phyloP scores from a whole-genome alignment of 1,140 invertebrate species.

The Samia ricini region DNA sequence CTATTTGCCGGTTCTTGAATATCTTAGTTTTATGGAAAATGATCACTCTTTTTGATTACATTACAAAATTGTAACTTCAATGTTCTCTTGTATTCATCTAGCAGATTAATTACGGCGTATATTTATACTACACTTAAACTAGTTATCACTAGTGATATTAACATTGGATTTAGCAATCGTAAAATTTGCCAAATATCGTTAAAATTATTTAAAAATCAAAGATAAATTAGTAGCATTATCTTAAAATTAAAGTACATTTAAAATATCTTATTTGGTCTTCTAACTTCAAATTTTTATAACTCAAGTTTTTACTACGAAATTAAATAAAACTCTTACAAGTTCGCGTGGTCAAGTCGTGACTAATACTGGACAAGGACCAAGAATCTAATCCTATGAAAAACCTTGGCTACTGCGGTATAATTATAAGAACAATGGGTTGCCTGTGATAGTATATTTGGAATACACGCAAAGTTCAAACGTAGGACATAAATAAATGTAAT shows the following conservation, averaged over 20 bases:
- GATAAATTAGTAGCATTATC: no score
- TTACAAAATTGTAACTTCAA: neutral
- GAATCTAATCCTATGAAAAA: slow-evolving; percentile 1
- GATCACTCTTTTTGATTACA: neutral
- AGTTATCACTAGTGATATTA: no score
- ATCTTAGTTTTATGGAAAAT: neutral
- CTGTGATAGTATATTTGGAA: neutral
- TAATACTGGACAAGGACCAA: neutral
- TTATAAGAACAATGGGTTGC: slow-evolving; percentile 9
- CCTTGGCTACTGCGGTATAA: slow-evolving; percentile 6
- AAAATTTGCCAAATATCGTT: no score
- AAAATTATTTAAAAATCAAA: no score
- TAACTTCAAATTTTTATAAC: no score
- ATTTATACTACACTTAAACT: no score
- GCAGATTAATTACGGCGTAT: no score
- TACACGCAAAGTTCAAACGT: slow-evolving; percentile 3
- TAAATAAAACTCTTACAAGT: neutral
- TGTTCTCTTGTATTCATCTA: no score
- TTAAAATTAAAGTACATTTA: no score
- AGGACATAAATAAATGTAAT: neutral
- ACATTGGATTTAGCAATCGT: no score
- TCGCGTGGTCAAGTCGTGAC: neutral
- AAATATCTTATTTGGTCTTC: no score
- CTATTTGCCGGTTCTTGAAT: neutral
- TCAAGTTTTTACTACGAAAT: no score